A percentile compares a stretch with the other conserved stretches of the same genome.
Evolutionary conservation across 2,113 vertebrate species (phyloP).

Genomic region (Prionailurus viverrinus): DNA sequence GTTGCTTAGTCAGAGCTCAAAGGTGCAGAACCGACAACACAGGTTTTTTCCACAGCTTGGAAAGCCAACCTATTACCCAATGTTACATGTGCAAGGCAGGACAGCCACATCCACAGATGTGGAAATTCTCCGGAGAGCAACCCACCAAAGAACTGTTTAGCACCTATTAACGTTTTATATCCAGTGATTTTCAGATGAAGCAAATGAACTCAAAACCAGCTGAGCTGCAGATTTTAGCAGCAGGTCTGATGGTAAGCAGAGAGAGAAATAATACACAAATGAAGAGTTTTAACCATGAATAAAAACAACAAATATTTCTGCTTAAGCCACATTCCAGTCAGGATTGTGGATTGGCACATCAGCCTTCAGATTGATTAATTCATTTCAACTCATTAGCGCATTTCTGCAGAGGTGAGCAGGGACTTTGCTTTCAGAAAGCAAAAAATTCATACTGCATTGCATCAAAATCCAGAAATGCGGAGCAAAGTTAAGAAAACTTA

Average conservation of each 20-base stretch:
- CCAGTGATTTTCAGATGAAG: constrained; percentile 31
- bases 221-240: constrained; percentile 69
- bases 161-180: background rate
- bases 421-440: constrained; percentile 80
- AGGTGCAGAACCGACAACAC: constrained; percentile 45
- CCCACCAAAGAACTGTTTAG: constrained; percentile 40
- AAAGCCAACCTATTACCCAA: background rate
- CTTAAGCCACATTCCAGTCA: constrained; percentile 63
- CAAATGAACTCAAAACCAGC: constrained; percentile 54
- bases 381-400: constrained; percentile 56
- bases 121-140: background rate
- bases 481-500: constrained; percentile 64
- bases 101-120: background rate
- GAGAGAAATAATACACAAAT: constrained; percentile 35
- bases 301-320: constrained; percentile 55
- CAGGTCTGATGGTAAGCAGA: constrained; percentile 38
- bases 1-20: constrained; percentile 70
- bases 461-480: constrained; percentile 78
- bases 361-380: constrained; percentile 64
- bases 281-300: constrained; percentile 34
- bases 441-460: constrained; percentile 83
- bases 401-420: constrained; percentile 73
- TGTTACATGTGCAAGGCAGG: constrained; percentile 48
- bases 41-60: constrained; percentile 22
- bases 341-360: constrained; percentile 7